Evolutionary conservation across 1,140 invertebrate species (phyloP), one percentile per base, ranked within the genome.

Genomic region (Bombus waltoni): DNA sequence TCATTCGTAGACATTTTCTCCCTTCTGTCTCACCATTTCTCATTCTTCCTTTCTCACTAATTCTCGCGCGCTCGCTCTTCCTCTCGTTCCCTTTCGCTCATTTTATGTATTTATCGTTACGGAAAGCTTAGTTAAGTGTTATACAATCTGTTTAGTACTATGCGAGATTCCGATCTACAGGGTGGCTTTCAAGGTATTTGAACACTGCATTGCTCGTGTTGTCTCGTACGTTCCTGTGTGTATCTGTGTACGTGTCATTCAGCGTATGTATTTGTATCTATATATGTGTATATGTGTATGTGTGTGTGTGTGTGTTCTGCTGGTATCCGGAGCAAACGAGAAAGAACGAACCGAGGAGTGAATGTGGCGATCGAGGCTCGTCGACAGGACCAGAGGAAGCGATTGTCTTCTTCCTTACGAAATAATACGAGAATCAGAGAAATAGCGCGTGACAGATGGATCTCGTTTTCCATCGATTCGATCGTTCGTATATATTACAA

Each of bases 141-240:
- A 88, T 90, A 90, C 86, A 86, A 90, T 90, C 89, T 90, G 88
- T 89, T 79, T 87, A 89, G 80, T 85, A 84, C 86, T 90, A 90
- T 87, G 88, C 89, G 79, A 90, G 86, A 90, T 87, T 89, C 81
- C 88, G 75, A 87, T 87, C 89, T 90, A 90, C 88, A 87, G 88
- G 85, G 88, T 90, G 88, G 89, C 86, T 90, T 78, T 66, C 81
- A 85, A 71, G 83, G 82, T 90, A 90, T 87, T 35, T 85, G 85
- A 85, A 89, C 88, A 86, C 81, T 87, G 89, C 87, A 73, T 83
- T 85, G 57, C 76, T 71, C 82, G 82, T 59, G 83, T 84, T 44
- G 38, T 53, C 59, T 85, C 18, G 74, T 82, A 66, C 81, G 66
- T 84, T 76, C 74, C 66, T 85, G 44, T 70, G 78, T 66, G 53